These are phyloP conservation scores for Noctuana brunneofusca DNA, from an alignment of 2,888 invertebrate genomes.

Conservation along the genomic window DNA sequence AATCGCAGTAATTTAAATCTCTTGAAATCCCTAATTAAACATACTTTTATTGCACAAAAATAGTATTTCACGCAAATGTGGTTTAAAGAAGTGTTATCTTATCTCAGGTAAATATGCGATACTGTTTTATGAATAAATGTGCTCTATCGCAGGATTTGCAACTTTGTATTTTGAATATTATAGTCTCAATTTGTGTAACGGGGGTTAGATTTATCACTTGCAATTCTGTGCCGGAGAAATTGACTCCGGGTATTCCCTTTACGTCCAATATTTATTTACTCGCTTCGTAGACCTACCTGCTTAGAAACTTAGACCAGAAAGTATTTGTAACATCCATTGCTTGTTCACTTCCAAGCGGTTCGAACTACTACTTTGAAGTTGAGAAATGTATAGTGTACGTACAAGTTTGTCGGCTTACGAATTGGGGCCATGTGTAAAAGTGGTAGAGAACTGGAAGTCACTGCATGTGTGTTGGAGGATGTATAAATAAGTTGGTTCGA, in stretches of 20 bases:
- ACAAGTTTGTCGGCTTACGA: background rate
- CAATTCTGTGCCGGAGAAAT: slow-evolving; percentile 61
- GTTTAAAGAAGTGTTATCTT: slow-evolving; percentile 10
- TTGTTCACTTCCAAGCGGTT: background rate
- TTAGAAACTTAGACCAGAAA: background rate
- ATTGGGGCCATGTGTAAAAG: slow-evolving; percentile 9
- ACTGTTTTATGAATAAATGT: background rate
- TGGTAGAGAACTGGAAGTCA: slow-evolving; percentile 39
- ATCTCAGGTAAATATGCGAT: background rate
- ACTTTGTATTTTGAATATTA: slow-evolving; percentile 41
- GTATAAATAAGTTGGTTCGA: slow-evolving; percentile 55
- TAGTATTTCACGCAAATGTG: slow-evolving; percentile 27
- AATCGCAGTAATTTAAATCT: background rate
- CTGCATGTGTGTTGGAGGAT: slow-evolving; percentile 43
- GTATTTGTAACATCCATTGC: slow-evolving; percentile 30
- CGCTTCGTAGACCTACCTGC: slow-evolving; percentile 19
- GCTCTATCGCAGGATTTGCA: slow-evolving; percentile 35
- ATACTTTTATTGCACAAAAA: too few relatives aligned
- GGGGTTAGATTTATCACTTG: slow-evolving; percentile 53
- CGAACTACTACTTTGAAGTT: background rate
- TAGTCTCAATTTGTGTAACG: slow-evolving; percentile 44
- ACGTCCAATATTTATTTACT: slow-evolving; percentile 57
- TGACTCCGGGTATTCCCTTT: slow-evolving; percentile 66
- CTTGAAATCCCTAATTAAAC: too few relatives aligned
- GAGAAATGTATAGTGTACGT: slow-evolving; percentile 32